A percentile compares a stretch with the other conserved stretches of the same genome.
Conservation (phyloP, 53 echinoderm and acorn worm species). For the Pentamera pediparva region DNA sequence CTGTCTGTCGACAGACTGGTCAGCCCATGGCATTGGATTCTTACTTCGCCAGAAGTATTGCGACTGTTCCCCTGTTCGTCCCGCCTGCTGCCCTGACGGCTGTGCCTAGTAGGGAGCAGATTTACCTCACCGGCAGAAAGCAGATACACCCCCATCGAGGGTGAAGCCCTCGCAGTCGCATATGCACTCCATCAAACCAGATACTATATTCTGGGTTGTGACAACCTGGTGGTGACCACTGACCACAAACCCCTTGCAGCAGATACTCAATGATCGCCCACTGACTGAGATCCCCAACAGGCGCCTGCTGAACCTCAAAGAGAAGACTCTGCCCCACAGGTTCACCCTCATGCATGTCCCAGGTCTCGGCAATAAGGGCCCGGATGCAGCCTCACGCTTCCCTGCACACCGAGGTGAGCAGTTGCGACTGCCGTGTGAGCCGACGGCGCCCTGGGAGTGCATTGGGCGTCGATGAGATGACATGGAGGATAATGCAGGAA, state of each 20-base stretch:
- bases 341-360: constrained; percentile 52
- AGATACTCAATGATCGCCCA: constrained; percentile 29
- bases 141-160: constrained; percentile 19
- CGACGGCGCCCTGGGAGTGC: not conserved
- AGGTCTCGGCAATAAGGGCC: constrained; percentile 38
- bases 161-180: constrained; percentile 34
- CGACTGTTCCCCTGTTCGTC: too few relatives aligned
- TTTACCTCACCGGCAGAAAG: too few relatives aligned
- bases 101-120: too few relatives aligned
- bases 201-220: constrained; percentile 40
- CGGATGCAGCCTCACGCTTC: constrained; percentile 42
- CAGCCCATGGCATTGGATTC: too few relatives aligned
- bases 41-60: too few relatives aligned
- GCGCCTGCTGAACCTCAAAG: constrained; percentile 55
- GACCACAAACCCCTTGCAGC: constrained; percentile 43
- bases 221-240: constrained; percentile 29
- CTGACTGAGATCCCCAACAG: constrained; percentile 53
- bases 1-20: too few relatives aligned
- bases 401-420: constrained; percentile 9
- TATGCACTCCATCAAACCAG: constrained; percentile 34
- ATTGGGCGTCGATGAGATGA: too few relatives aligned
- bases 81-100: too few relatives aligned
- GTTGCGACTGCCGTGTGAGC: constrained; percentile 25
- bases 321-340: constrained; percentile 46
- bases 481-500: too few relatives aligned